Evolutionary conservation across 2,888 invertebrate species (phyloP), one percentile per base, ranked within the genome.

Genomic region (Thera britannica): DNA sequence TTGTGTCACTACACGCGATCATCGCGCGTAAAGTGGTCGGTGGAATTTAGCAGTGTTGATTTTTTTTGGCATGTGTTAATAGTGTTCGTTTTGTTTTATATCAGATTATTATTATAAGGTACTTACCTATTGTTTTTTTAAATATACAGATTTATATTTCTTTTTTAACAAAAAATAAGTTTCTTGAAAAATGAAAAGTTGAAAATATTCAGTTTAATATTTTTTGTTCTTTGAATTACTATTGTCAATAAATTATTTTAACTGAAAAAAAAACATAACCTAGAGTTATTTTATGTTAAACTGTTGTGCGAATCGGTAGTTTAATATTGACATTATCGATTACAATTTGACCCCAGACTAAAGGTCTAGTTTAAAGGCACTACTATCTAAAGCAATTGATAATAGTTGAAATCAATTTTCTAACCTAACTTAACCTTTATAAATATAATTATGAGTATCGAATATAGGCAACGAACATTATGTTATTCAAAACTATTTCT

Each of bases 1-100:
- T 68, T 41, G 51, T 68, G 72, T 75, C 80, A 80, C 67, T 75
- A 55, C 49, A 55, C 67, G 67, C 55, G 62, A 58, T 56, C 49
- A 44, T 5, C 44, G 23, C 65, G 46, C 52, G 54, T 49, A 41
- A 41, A 6, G 62, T 62, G 51, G 58, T 49, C 55, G 55, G 55
- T 55, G 49, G n/a, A 49, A 59, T 58, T 66, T 34, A 8, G 48
- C 58, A 11, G 67, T 48, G 62, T 52, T 46, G 8, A 48, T 56
- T 52, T 65, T 65, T 54, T 61, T 52, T 41, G 23, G 2, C 23
- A 9, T 44, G 59, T 65, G 60, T 51, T n/a, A 35, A 58, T 46
- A 38, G 67, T 62, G 62, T 38, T 41, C 3, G 41, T 59, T 46
- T 56, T 48, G 48, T 51, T 41, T 55, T 55, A 0, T 41, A 36